Evolutionary conservation across 2,888 invertebrate genomes (phyloP), one percentile per base, ranked within the genome.

Genomic region (Disparrhopalites patrizii): DNA sequence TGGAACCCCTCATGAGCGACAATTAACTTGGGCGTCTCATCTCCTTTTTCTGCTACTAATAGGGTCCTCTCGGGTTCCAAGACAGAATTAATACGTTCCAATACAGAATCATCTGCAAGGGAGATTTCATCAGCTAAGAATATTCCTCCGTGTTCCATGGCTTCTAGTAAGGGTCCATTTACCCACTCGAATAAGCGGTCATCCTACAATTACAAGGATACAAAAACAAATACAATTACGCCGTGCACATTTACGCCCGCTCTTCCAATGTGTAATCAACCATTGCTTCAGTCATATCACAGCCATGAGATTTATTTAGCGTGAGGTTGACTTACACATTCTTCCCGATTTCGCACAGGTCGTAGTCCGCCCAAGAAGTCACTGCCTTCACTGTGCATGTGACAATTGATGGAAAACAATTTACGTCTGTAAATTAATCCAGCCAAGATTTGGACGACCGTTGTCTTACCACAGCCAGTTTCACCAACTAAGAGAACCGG

Each of bases 101-200:
- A 82, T 1, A 99, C 99, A 71, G 95, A 95, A 78, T 99, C 98
- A 78, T 98, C 98, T 0, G 99, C 98, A 70, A 99, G 81, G 0
- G 99, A 99, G 75, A 99, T 99, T 85, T 99, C 99, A 81, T 99
- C 99, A 0, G 96, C 91, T 71, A 99, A 83, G 78, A 99, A 94
- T 77, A 93, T 85, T 68, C 86, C 84, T 0, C 98, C 99, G 15
- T 85, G 82, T 73, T 85, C 83, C 97, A 99, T 96, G 0, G 97
- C 89, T 68, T 86, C 83, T 55, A 99, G 89, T 62, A 99, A 82
- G 0, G 97, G 95, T 0, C 99, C 99, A 79, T 99, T 95, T 0
- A 90, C 87, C 99, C 99, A 99, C 81, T 98, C 96, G 79, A 99
- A 98, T 15, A 98, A 81, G 77, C 85, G 84, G 31, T 65, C 65